Conservation (phyloP, 1,140 invertebrate genomes). For the Wasmannia auropunctata region DNA sequence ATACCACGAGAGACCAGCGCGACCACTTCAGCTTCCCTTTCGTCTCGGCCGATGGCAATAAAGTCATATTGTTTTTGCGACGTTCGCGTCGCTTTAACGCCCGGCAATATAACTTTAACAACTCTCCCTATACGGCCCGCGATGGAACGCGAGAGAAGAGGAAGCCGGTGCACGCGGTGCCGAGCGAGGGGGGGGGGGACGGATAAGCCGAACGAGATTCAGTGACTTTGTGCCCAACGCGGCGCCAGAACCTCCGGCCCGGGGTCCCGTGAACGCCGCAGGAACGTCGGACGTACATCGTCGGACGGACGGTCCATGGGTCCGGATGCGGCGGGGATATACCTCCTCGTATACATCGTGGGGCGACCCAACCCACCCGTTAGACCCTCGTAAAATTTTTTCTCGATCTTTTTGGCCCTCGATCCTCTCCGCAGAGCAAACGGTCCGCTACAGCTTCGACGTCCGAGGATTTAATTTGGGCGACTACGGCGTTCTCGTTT, state of each 20-base stretch:
- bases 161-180: not conserved
- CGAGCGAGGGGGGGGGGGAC: not conserved
- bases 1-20: constrained; percentile 29
- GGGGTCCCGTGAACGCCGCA: constrained; percentile 61
- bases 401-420: constrained; percentile 71
- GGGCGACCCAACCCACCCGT: constrained; percentile 72
- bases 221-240: constrained; percentile 75
- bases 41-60: constrained; percentile 73
- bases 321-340: constrained; percentile 74
- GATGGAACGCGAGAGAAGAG: constrained; percentile 19
- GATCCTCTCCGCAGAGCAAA: constrained; percentile 67
- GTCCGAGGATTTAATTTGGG: constrained; percentile 77
- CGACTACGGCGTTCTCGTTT: constrained; percentile 68
- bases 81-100: constrained; percentile 79
- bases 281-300: constrained; percentile 72
- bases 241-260: constrained; percentile 75
- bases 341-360: constrained; percentile 71
- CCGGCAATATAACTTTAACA: constrained; percentile 83
- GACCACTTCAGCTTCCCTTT: not conserved
- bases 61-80: constrained; percentile 82
- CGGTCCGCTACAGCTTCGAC: constrained; percentile 74
- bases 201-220: constrained; percentile 36
- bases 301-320: constrained; percentile 67
- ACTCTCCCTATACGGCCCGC: constrained; percentile 62
- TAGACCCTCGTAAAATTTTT: constrained; percentile 80